A percentile compares a stretch with the other conserved stretches of the same genome.
Evolutionary conservation across 2,888 invertebrate genomes (phyloP).

Genomic region (Chloroclysta siterata): DNA sequence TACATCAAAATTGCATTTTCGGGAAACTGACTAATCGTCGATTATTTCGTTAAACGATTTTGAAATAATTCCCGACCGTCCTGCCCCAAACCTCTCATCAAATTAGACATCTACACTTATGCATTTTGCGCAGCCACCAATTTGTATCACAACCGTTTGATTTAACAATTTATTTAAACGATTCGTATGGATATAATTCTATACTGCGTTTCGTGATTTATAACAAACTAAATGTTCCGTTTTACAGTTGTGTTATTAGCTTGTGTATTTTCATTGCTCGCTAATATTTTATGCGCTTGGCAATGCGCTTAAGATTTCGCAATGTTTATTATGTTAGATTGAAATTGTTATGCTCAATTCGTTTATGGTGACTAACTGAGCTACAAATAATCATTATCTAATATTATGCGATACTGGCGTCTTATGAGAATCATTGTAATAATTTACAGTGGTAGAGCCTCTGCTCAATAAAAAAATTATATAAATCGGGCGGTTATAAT

Average conservation of each 20-base stretch:
- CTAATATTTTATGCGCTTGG: conserved; percentile 37
- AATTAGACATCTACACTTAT: conserved; percentile 78
- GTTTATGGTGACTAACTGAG: conserved; percentile 30
- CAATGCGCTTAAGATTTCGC: conserved; percentile 33
- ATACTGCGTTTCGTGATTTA: conserved; percentile 60
- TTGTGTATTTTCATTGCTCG: conserved; percentile 32
- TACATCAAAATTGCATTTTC: conserved; percentile 60
- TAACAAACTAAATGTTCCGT: conserved; percentile 56
- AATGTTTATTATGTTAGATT: conserved; percentile 25
- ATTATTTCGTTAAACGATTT: conserved; percentile 76
- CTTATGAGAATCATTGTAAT: conserved; percentile 11
- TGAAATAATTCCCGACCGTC: conserved; percentile 71
- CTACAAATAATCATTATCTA: conserved; percentile 19
- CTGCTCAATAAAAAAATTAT: conserved; percentile 1
- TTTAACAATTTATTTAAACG: conserved; percentile 63
- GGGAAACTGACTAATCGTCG: conserved; percentile 63
- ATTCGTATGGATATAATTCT: conserved; percentile 54
- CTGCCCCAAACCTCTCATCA: conserved; percentile 71
- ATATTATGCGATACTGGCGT: conserved; percentile 11
- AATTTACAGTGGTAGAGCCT: background rate
- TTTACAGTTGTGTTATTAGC: conserved; percentile 44
- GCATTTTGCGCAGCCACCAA: conserved; percentile 74
- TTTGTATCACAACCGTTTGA: conserved; percentile 69
- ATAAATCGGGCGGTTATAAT: background rate
- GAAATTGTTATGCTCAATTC: conserved; percentile 25